Percentiles rank a stretch among this genome's conserved stretches.
Evolutionary conservation across 1,140 invertebrate genomes (phyloP).

Genomic region (Brachionus sp.): DNA sequence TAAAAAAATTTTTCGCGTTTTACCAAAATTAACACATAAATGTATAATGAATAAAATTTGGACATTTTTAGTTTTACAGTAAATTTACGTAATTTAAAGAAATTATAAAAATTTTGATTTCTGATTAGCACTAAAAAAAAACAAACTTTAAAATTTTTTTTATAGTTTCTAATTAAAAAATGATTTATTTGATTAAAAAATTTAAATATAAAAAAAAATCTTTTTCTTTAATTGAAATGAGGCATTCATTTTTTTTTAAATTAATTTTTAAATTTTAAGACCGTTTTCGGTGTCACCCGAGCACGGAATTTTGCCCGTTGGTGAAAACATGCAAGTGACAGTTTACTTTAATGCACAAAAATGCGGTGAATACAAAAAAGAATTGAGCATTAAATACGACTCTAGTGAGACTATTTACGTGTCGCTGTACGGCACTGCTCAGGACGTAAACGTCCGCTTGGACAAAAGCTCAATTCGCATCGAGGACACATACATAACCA

Average conservation of each 20-base stretch:
- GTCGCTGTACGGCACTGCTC: slow-evolving; percentile 54
- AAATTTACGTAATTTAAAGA: no score
- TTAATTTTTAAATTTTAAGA: slow-evolving; percentile 49
- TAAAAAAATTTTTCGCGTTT: no score
- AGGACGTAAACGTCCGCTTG: slow-evolving; percentile 57
- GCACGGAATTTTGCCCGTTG: slow-evolving; percentile 55
- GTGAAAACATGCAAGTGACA: slow-evolving; percentile 58
- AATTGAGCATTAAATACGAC: slow-evolving; percentile 55
- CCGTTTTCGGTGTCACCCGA: slow-evolving; percentile 56
- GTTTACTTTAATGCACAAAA: slow-evolving; percentile 57
- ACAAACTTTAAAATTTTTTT: no score
- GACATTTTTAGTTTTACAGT: no score
- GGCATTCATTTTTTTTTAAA: background rate
- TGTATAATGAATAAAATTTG: no score
- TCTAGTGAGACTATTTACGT: slow-evolving; percentile 58
- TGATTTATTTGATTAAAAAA: no score
- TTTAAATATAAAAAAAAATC: no score
- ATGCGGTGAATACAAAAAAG: slow-evolving; percentile 53
- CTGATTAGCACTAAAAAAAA: no score
- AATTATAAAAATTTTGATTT: no score
- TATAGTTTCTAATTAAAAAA: no score
- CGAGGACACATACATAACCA: slow-evolving; percentile 59
- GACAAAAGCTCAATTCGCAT: slow-evolving; percentile 59
- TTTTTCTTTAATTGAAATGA: no score
- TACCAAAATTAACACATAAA: no score